Conservation (phyloP, 2,888 invertebrate species). For the Thysanoteuthis rhombus region DNA sequence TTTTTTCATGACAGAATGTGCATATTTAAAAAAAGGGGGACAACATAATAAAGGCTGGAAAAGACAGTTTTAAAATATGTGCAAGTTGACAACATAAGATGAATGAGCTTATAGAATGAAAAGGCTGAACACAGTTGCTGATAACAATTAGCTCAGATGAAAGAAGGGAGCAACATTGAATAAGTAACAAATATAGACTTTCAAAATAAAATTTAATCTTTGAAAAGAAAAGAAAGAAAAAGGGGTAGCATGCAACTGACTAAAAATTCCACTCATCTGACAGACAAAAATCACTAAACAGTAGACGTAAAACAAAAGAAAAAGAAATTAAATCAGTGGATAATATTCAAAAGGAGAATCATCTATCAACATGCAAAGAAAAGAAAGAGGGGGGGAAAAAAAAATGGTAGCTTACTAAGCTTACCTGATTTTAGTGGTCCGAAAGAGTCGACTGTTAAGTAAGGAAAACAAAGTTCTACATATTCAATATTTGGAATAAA, state of each 20-base stretch:
- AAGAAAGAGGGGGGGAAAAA: background rate
- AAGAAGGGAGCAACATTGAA: background rate
- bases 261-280: background rate
- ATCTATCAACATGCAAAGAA: slow-evolving; percentile 14
- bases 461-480: slow-evolving; percentile 20
- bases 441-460: slow-evolving; percentile 30
- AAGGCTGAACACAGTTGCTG: too few species aligned
- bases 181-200: background rate
- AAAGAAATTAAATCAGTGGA: too few species aligned
- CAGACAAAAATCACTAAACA: background rate
- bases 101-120: too few species aligned
- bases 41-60: background rate
- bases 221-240: background rate
- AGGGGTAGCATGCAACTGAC: background rate
- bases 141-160: background rate
- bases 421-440: slow-evolving; percentile 35
- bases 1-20: too few species aligned
- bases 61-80: background rate
- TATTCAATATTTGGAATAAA: background rate
- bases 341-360: background rate
- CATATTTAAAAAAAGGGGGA: too few species aligned
- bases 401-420: slow-evolving; percentile 22
- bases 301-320: background rate
- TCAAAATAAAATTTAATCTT: background rate
- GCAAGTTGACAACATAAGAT: background rate